Conservation (phyloP, 2,888 invertebrate genomes). For the Busseola fusca region DNA sequence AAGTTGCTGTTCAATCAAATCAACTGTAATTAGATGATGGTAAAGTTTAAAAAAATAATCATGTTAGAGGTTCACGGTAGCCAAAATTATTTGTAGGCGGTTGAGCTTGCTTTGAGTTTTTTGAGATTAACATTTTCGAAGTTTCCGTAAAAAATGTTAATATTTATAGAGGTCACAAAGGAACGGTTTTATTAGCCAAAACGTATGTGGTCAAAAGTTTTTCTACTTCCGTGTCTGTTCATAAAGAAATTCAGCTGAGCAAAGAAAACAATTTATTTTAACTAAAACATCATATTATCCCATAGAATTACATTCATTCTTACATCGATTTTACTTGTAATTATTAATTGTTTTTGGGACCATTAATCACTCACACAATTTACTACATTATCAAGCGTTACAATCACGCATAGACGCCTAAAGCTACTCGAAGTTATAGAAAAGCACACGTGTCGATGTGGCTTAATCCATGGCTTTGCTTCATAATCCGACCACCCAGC, state of each 20-base stretch:
- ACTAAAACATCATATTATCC: background rate
- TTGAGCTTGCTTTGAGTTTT: conserved; percentile 71
- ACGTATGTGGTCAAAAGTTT: conserved; percentile 51
- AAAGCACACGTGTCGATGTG: conserved; percentile 86
- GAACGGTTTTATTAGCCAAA: conserved; percentile 23
- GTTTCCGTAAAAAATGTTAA: conserved; percentile 46
- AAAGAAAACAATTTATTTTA: conserved; percentile 19
- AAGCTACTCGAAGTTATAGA: conserved; percentile 81
- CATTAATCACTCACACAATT: conserved; percentile 31
- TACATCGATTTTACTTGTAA: background rate
- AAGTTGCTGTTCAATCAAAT: conserved; percentile 6
- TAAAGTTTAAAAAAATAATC: conserved; percentile 76
- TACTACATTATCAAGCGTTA: conserved; percentile 67
- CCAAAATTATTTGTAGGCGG: conserved; percentile 79
- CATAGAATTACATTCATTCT: background rate
- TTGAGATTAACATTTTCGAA: conserved; percentile 60
- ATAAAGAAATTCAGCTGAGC: conserved; percentile 49
- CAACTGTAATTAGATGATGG: conserved; percentile 32
- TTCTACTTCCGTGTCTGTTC: conserved; percentile 24
- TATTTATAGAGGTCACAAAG: conserved; percentile 54
- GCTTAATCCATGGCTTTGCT: conserved; percentile 83
- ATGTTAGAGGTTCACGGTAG: conserved; percentile 83
- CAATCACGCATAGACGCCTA: conserved; percentile 78
- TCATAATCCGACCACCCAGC: conserved; percentile 87
- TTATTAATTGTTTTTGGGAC: conserved; percentile 12